Conservation (phyloP, 2,797 vertebrate species). For the Naso thynnoides region DNA sequence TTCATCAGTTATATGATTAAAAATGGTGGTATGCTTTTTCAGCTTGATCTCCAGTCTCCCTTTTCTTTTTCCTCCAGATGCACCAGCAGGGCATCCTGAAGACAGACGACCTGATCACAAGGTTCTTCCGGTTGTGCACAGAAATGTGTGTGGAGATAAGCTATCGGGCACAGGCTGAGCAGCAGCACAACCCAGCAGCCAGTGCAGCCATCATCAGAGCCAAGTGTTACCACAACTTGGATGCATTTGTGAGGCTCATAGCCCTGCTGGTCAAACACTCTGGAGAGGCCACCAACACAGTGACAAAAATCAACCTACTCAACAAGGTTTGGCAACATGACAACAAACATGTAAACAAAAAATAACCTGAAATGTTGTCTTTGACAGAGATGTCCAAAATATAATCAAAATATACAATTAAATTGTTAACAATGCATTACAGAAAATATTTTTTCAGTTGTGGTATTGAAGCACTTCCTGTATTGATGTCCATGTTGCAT, state of each 20-base stretch:
- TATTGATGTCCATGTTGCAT: not conserved
- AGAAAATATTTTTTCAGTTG: too few relatives aligned
- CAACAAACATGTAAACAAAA: not conserved
- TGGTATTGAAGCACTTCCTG: not conserved
- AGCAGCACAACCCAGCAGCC: slow-evolving; percentile 98
- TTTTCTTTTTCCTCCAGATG: slow-evolving; percentile 85
- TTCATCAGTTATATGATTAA: not conserved
- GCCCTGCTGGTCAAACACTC: slow-evolving; percentile 98
- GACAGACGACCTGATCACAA: slow-evolving; percentile 98
- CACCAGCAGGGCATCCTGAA: slow-evolving; percentile 99
- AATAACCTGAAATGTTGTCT: not conserved
- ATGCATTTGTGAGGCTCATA: slow-evolving; percentile 97
- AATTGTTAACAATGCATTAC: not conserved
- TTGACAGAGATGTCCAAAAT: not conserved
- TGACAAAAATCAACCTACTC: slow-evolving; percentile 98
- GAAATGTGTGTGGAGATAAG: slow-evolving; percentile 99
- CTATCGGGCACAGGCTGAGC: slow-evolving; percentile 97
- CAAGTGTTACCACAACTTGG: slow-evolving; percentile 99
- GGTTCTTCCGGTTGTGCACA: slow-evolving; percentile 98
- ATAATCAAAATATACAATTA: not conserved
- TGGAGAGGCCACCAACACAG: slow-evolving; percentile 98
- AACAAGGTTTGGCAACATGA: slow-evolving; percentile 90
- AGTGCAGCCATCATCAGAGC: slow-evolving; percentile 98
- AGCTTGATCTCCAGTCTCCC: not conserved
- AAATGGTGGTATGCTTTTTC: not conserved